These are phyloP conservation scores for Stenchaetothrips biformis DNA, from an alignment of 2,888 invertebrate species.

Conservation along the genomic window DNA sequence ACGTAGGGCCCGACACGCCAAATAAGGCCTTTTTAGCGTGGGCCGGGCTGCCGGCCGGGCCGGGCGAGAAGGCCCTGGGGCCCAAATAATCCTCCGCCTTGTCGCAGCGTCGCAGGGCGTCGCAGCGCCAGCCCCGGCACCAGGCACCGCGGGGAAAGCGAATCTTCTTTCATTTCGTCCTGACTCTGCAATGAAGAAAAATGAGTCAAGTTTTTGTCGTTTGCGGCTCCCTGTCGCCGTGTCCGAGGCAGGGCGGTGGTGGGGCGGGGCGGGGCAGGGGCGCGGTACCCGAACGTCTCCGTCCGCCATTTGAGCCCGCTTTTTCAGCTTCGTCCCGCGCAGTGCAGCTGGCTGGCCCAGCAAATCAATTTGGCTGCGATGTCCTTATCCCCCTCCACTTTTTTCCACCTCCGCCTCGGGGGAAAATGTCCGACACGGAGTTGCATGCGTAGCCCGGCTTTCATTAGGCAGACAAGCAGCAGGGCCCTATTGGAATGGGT, in stretches of 20 bases:
- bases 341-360: too few species aligned
- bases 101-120: constrained; percentile 8
- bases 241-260: too few species aligned
- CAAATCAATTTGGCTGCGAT: too few species aligned
- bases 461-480: too few species aligned
- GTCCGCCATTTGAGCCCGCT: not conserved
- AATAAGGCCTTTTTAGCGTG: constrained; percentile 6
- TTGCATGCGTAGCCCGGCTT: too few species aligned
- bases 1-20: not conserved
- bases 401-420: too few species aligned
- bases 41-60: not conserved
- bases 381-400: too few species aligned
- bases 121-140: not conserved
- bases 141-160: not conserved
- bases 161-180: constrained; percentile 23
- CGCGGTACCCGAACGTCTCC: not conserved
- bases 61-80: constrained; percentile 1
- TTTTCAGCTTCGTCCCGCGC: not conserved
- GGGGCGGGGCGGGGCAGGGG: not conserved
- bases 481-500: too few species aligned
- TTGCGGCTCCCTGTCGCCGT: not conserved
- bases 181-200: constrained; percentile 20
- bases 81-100: constrained; percentile 22
- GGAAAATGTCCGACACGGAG: too few species aligned
- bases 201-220: constrained; percentile 25